Base-by-base conservation (phyloP, 1,140 invertebrate species). In the Steinernema feltiae region DNA sequence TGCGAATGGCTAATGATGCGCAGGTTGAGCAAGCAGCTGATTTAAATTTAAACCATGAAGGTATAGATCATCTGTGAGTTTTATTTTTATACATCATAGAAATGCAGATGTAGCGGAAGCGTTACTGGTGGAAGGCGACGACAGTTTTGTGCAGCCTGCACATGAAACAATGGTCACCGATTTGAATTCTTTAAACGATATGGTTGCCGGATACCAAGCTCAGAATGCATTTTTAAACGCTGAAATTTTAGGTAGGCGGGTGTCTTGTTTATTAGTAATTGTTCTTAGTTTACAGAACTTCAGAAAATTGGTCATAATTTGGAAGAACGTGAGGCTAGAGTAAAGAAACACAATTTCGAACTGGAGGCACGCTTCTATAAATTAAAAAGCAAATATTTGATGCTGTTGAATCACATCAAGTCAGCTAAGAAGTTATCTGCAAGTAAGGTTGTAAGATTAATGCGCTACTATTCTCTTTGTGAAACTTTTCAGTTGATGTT, bases 401-500 rank as follows among this genome's bases (percentile, higher is more conserved):
- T 80, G 78, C 71, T 80, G 24, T 48, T 80, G 2, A 80, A 80
- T 35, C 79, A 80, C 48, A 80, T 80, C 71, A 80, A 80, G 24
- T 80, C 79, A 0, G 74, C 79, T 0, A 72, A 72, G 30, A 80
- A 80, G 32, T 74, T 74, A 12, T 75, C 77, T 17, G 63, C 48
- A 72, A 69, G 73, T 74, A 71, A 3, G 53, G 2, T 3, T n/a
- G n/a, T n/a, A n/a, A n/a, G n/a, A n/a, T n/a, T n/a, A n/a, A n/a
- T n/a, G n/a, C n/a, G n/a, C 27, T 1, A 29, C 27, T 71, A 24
- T 71, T 72, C 30, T 72, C 7, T 73, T 15, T 24, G 18, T 12
- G 35, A 73, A 27, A 73, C 71, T 29, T 74, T 74, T 74, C 18
- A 73, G 73, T 71, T 29, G 29, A 72, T 74, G 78, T 79, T 27